Percentiles rank a stretch among this genome's conserved stretches.
Conservation (phyloP, 2,113 vertebrate genomes). For the Chiloscyllium plagiosum region DNA sequence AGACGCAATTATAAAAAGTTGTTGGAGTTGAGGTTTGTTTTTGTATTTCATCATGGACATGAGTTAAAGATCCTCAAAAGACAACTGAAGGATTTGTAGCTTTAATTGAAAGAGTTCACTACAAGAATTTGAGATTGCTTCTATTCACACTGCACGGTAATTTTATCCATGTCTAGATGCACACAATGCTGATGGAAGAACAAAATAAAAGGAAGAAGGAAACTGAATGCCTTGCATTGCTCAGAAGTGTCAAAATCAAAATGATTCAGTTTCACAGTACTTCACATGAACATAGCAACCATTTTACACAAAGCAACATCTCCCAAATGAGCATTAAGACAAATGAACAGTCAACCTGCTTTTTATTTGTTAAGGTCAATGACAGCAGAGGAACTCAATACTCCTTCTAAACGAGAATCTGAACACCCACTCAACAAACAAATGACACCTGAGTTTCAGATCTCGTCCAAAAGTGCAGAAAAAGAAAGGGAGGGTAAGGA, state of each 20-base stretch:
- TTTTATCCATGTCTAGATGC: background rate
- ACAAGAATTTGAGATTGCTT: background rate
- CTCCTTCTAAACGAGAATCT: too few relatives aligned
- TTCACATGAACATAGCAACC: background rate
- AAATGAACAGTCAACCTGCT: background rate
- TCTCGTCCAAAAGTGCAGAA: background rate
- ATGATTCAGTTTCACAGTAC: background rate
- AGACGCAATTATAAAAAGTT: constrained; percentile 1
- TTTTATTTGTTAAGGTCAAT: background rate
- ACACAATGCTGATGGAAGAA: background rate
- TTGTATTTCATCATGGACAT: background rate
- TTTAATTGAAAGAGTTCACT: background rate
- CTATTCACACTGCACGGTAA: background rate
- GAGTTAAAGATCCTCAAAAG: background rate
- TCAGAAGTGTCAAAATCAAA: background rate
- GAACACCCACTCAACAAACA: too few relatives aligned
- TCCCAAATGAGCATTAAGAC: too few relatives aligned
- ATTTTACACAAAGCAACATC: background rate
- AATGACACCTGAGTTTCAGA: too few relatives aligned
- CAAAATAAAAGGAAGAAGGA: background rate
- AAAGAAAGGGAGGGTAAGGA: background rate
- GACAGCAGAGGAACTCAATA: too few relatives aligned
- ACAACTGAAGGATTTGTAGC: background rate
- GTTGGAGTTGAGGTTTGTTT: background rate
- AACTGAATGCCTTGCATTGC: background rate